Percentiles rank a stretch among this genome's conserved stretches.
These are phyloP conservation scores for Labia minor DNA, from an alignment of 2,888 invertebrate genomes.

Conservation along the genomic window DNA sequence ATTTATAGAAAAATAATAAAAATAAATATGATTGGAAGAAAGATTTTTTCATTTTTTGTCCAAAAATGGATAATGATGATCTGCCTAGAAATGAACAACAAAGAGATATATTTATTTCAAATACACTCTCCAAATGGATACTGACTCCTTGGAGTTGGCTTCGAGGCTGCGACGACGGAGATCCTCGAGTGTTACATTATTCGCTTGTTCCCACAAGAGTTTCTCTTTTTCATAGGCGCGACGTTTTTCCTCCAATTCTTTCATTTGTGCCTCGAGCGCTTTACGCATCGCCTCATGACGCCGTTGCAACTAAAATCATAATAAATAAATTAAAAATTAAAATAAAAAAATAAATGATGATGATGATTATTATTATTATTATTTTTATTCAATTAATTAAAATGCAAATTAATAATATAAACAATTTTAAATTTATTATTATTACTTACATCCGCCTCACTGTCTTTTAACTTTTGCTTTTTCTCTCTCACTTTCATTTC, in stretches of 20 bases:
- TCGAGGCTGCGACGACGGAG: slow-evolving; percentile 76
- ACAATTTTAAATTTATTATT: too few species aligned
- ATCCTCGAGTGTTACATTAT: slow-evolving; percentile 81
- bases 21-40: not conserved
- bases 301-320: slow-evolving; percentile 53
- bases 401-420: too few species aligned
- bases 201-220: slow-evolving; percentile 78
- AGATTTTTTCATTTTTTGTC: too few species aligned
- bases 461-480: slow-evolving; percentile 89
- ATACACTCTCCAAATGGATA: slow-evolving; percentile 29
- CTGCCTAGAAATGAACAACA: too few species aligned
- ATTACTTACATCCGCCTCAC: slow-evolving; percentile 69
- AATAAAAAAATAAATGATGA: not conserved
- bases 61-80: too few species aligned
- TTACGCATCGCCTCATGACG: slow-evolving; percentile 75
- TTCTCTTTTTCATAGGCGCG: slow-evolving; percentile 76
- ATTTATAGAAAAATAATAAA: slow-evolving; percentile 15
- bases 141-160: slow-evolving; percentile 79
- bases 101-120: too few species aligned
- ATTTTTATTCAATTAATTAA: too few species aligned
- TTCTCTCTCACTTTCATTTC: slow-evolving; percentile 97
- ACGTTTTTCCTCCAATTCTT: slow-evolving; percentile 82
- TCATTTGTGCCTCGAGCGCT: slow-evolving; percentile 76
- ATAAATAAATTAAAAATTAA: too few species aligned
- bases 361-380: too few species aligned